Percentiles rank a stretch among this genome's conserved stretches.
Evolutionary conservation across 2,888 invertebrate genomes (phyloP).

Genomic region (Melinopterus prodromus): DNA sequence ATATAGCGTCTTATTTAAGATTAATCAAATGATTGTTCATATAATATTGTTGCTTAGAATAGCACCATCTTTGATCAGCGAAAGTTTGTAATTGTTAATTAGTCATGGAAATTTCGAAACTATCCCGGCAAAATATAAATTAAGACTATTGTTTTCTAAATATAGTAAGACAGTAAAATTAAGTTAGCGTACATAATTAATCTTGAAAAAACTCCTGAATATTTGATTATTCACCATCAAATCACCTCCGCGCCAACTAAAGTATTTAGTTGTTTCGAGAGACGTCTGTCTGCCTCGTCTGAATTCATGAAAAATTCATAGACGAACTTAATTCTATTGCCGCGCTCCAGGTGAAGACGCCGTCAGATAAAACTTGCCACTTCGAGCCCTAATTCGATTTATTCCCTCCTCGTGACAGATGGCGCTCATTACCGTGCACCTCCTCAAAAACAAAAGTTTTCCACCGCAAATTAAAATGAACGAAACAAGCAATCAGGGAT

Average conservation of each 20-base stretch:
- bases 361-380: background rate
- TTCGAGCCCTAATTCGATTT: background rate
- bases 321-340: background rate
- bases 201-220: background rate
- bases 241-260: background rate
- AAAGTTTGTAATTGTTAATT: no score
- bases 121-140: no score
- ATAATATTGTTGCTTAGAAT: no score
- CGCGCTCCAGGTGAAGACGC: background rate
- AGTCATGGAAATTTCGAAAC: no score
- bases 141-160: background rate
- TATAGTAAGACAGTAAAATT: background rate
- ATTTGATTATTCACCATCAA: background rate
- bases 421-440: background rate
- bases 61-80: no score
- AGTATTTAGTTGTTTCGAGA: constrained; percentile 4
- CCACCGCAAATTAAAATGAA: background rate
- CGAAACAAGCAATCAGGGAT: background rate
- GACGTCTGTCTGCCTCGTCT: background rate
- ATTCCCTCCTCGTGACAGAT: background rate
- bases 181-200: background rate
- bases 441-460: background rate
- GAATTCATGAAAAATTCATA: constrained; percentile 4
- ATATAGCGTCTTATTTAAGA: no score
- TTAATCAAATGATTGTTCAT: no score